Percentiles rank a stretch among this genome's conserved stretches.
These are phyloP conservation scores for Gonatopus flavifemur DNA, from an alignment of 1,140 invertebrate species.

Conservation along the genomic window DNA sequence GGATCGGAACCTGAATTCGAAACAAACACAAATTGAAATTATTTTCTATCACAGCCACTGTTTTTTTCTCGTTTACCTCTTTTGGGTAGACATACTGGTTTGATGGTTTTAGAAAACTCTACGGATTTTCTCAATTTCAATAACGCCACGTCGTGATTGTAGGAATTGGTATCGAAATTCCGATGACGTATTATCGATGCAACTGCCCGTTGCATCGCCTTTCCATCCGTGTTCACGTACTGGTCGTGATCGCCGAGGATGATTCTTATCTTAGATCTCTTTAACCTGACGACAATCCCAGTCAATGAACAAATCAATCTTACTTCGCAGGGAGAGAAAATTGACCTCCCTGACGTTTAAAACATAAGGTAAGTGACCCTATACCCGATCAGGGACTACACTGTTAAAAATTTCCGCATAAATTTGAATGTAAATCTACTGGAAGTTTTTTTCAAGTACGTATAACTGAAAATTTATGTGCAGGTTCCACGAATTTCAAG, in stretches of 20 bases:
- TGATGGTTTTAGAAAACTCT: slow-evolving; percentile 74
- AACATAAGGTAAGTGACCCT: too few species aligned
- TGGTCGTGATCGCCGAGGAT: slow-evolving; percentile 82
- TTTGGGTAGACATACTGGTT: slow-evolving; percentile 76
- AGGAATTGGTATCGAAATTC: slow-evolving; percentile 80
- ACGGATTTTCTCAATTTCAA: slow-evolving; percentile 76
- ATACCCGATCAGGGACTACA: too few species aligned
- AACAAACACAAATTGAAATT: neutral
- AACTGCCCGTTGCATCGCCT: slow-evolving; percentile 76
- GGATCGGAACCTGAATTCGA: slow-evolving; percentile 64
- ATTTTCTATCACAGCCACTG: neutral
- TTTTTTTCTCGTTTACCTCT: slow-evolving; percentile 59
- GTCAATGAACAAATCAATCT: too few species aligned
- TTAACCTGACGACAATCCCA: too few species aligned
- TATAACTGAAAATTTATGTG: too few species aligned
- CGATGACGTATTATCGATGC: slow-evolving; percentile 76
- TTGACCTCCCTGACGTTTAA: too few species aligned
- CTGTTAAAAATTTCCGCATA: too few species aligned
- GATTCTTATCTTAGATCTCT: slow-evolving; percentile 75
- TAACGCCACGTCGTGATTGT: slow-evolving; percentile 85
- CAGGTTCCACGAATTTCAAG: too few species aligned
- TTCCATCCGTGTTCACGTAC: slow-evolving; percentile 72
- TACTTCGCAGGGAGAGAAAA: too few species aligned
- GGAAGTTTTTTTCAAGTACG: too few species aligned
- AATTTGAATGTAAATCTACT: too few species aligned